A percentile compares a stretch with the other conserved stretches of the same genome.
Evolutionary conservation across 2,888 invertebrate genomes (phyloP).

Genomic region (Stratiomys singularior): DNA sequence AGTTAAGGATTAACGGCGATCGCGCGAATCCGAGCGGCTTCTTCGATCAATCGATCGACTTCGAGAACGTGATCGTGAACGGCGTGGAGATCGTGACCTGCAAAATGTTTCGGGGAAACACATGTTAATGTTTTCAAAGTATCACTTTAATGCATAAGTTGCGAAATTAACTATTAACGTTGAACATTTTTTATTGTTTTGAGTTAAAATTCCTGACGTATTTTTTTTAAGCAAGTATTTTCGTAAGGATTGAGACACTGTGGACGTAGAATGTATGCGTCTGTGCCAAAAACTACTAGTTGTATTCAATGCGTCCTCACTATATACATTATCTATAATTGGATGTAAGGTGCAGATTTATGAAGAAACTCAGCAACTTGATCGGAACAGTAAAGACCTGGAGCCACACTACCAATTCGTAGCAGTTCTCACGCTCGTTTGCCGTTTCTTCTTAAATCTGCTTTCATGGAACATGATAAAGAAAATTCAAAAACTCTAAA

Average conservation of each 20-base stretch:
- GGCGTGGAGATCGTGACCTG: constrained; percentile 65
- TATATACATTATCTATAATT: neutral
- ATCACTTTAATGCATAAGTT: constrained; percentile 2
- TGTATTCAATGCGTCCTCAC: constrained; percentile 2
- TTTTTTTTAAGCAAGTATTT: no score
- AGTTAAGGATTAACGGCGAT: constrained; percentile 66
- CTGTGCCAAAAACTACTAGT: constrained; percentile 4
- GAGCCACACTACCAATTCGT: neutral
- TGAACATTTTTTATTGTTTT: neutral
- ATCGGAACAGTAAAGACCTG: neutral
- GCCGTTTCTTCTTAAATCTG: neutral
- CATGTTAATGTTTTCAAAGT: no score
- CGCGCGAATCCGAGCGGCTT: constrained; percentile 70
- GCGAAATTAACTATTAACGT: neutral
- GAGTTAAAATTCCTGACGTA: neutral
- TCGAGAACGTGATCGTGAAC: constrained; percentile 65
- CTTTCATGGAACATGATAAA: constrained; percentile 30
- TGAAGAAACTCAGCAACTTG: neutral
- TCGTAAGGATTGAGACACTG: no score
- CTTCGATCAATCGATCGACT: constrained; percentile 70
- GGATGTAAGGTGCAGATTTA: neutral
- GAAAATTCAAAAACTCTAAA: constrained; percentile 40
- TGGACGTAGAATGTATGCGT: constrained; percentile 24
- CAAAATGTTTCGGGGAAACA: constrained; percentile 53
- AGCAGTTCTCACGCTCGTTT: neutral